Base-by-base conservation (phyloP, 2,113 vertebrate genomes). In the Noctilio leporinus region DNA sequence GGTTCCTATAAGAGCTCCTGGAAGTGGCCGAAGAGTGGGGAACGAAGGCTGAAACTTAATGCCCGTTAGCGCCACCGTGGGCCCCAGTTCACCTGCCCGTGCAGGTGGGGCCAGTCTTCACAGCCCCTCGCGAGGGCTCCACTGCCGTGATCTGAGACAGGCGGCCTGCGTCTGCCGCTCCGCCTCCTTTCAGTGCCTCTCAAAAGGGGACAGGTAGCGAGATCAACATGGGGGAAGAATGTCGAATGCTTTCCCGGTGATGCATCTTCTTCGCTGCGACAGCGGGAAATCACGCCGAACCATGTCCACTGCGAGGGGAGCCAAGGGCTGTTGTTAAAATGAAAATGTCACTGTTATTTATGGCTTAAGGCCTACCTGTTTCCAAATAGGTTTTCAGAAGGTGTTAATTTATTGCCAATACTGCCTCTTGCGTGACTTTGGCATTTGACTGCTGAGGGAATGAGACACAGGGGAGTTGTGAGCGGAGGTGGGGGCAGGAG, bases 341-440 rank as follows among this genome's bases (percentile, higher is more conserved):
- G 94, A 97, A 96, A 96, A 96, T 93, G 94, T 97, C 96, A 93
- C 65, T 33, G 90, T 96, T 96, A 96, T 96, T 97, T 95, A 97
- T 78, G 85, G 96, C 64, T 55, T 73, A 67, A 96, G 90, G 65
- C 85, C 86, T 77, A 73, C 81, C 65, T 95, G 84, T 92, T 96
- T 96, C 92, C 94, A 96, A 92, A 93, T 15, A 85, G 92, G 47
- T 90, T 94, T 96, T 72, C 43, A 73, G 92, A 93, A 87, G 88
- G 70, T 69, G 88, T 85, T 92, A 87, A 96, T 96, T 97, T 95
- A 95, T 96, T 85, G 87, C 89, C 92, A 76, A 3, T 70, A 65
- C 70, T 47, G 35, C 72, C 17, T 85, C 90, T 96, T 57, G 59
- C 92, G 83, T 87, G 67, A 84, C 87, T 95, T 89, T 95, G 94